Conservation (phyloP, 2,888 invertebrate species). For the Gymnoscelis rufifasciata region DNA sequence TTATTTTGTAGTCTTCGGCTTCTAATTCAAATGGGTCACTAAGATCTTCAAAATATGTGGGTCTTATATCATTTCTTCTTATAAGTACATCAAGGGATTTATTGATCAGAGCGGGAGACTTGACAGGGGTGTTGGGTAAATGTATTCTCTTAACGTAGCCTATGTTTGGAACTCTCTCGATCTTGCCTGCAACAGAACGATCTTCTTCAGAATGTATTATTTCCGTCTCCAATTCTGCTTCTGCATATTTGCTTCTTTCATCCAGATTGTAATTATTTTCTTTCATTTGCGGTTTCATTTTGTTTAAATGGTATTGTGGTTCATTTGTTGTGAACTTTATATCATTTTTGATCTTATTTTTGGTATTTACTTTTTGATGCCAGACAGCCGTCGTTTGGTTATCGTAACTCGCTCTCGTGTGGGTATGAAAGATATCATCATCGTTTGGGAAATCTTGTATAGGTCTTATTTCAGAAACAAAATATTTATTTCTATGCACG, state of each 20-base stretch:
- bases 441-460: neutral
- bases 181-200: constrained; percentile 26
- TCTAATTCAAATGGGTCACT: constrained; percentile 20
- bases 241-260: constrained; percentile 10
- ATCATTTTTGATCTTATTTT: neutral
- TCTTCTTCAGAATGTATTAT: constrained; percentile 8
- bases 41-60: neutral
- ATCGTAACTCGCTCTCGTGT: constrained; percentile 30
- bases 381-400: constrained; percentile 43
- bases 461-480: constrained; percentile 2
- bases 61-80: constrained; percentile 7
- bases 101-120: constrained; percentile 33
- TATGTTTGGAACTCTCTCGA: constrained; percentile 42
- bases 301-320: neutral
- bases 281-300: neutral
- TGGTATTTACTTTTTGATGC: constrained; percentile 10
- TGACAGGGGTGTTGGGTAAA: constrained; percentile 35
- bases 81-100: neutral
- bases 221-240: constrained; percentile 5
- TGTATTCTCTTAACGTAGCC: constrained; percentile 46
- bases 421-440: neutral
- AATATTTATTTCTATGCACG: neutral
- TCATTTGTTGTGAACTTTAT: neutral
- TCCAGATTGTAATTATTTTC: neutral
- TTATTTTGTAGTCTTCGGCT: constrained; percentile 14